phyloP scores from a whole-genome alignment of 1,140 invertebrate genomes.

The Pseudomyrmex pallidus region DNA sequence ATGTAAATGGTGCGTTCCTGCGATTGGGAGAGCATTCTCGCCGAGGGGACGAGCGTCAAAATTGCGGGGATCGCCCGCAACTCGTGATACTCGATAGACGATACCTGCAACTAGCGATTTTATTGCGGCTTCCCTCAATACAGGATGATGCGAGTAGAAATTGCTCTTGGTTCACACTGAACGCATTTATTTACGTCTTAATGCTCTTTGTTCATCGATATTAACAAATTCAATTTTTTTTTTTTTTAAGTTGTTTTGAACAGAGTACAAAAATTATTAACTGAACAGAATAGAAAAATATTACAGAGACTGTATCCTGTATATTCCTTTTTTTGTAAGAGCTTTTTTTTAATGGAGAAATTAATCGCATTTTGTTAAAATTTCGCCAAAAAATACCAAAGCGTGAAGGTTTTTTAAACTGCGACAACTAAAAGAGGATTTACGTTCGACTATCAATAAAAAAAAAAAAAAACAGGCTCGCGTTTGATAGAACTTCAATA shows the following conservation, averaged over 20 bases:
- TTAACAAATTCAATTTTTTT: background rate
- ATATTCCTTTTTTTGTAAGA: no score
- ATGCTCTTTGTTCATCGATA: background rate
- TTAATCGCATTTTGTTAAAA: no score
- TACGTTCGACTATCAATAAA: no score
- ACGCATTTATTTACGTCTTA: conserved; percentile 4
- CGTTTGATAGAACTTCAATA: no score
- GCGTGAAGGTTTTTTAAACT: no score
- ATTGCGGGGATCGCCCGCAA: conserved; percentile 42
- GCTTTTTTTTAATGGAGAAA: no score
- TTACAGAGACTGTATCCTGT: no score
- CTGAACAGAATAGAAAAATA: no score
- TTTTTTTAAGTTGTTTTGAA: background rate
- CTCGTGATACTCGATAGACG: conserved; percentile 32
- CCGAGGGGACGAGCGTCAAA: conserved; percentile 58
- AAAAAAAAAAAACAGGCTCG: no score
- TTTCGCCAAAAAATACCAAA: no score
- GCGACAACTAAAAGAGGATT: no score
- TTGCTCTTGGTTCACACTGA: background rate
- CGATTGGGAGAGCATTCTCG: conserved; percentile 32
- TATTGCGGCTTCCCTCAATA: conserved; percentile 18
- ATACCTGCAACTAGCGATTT: conserved; percentile 32
- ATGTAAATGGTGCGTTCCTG: conserved; percentile 68
- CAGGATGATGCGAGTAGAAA: conserved; percentile 25
- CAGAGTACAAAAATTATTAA: no score